Evolutionary conservation across 2,888 invertebrate genomes (phyloP).

Genomic region (Ethmia dodecea): DNA sequence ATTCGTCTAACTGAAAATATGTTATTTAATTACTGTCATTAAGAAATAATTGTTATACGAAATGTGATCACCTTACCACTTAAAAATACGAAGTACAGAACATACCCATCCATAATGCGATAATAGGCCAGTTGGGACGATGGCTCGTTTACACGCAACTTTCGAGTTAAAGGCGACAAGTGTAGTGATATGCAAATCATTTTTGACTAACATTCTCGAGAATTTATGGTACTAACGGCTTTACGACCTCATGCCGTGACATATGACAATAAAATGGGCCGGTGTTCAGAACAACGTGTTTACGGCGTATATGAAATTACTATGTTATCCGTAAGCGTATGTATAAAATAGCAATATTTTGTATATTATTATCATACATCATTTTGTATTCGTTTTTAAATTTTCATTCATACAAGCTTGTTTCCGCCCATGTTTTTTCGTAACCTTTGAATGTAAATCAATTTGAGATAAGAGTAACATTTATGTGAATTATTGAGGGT

Average conservation of each 20-base stretch:
- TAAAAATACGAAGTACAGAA: no score
- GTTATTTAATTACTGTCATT: no score
- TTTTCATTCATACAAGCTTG: conserved; percentile 25
- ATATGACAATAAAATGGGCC: conserved; percentile 55
- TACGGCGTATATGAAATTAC: conserved; percentile 53
- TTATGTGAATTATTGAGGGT: no score
- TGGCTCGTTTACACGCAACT: conserved; percentile 51
- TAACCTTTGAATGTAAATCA: no score
- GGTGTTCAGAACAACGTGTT: conserved; percentile 60
- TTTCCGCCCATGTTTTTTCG: conserved; percentile 17
- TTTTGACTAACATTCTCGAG: conserved; percentile 26
- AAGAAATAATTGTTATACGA: conserved; percentile 27
- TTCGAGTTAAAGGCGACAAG: conserved; percentile 47
- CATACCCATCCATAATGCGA: conserved; percentile 47
- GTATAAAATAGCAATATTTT: conserved; percentile 33
- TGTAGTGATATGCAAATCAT: conserved; percentile 62
- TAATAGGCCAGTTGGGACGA: conserved; percentile 48
- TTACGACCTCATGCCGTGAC: conserved; percentile 60
- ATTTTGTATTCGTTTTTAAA: conserved; percentile 33
- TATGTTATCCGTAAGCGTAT: conserved; percentile 41
- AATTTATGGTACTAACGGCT: conserved; percentile 51
- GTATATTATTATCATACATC: conserved; percentile 45
- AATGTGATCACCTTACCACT: no score
- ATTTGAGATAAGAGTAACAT: no score
- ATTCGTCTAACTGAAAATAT: no score